Evolutionary conservation across 2,797 vertebrate species (phyloP), one percentile per base, ranked within the genome.

Genomic region (Dryobates pubescens): DNA sequence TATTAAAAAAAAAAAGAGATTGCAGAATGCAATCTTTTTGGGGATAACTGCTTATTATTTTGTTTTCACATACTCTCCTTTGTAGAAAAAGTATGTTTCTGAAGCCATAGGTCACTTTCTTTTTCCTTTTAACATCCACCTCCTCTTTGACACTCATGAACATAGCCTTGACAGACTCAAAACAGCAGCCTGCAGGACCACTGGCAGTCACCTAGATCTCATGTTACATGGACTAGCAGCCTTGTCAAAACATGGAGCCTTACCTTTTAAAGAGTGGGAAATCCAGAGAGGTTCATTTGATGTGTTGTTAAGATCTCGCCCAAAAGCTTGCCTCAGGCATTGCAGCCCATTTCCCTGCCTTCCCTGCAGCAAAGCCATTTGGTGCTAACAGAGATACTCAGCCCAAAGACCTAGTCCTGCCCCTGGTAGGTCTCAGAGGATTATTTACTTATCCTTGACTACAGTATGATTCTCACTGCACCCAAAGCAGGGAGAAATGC

Each of bases 1-100:
- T 74, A 61, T 85, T 88, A 67, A 53, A 29, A 57, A 61, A 30
- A 38, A 47, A 24, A 53, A 81, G 80, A 54, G 45, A 81, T 62
- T 82, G 58, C 15, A 76, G 13, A 92, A 51, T 51, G 73, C 65
- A 77, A 24, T 76, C 74, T 88, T 88, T 84, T 77, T 74, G 84
- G 92, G 94, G 94, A 95, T 95, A 90, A 89, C 4, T 45, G 0
- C 76, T 76, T 86, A 84, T 27, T 64, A 15, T 86, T 86, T 88
- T 76, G 8, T 77, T 82, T 92, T 82, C 2, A 1, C 4, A 18
- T 90, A 68, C 10, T 85, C 26, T 38, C 13, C 90, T 90, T 74
- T 65, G 17, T 43, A 87, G 69, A 58, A 57, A 74, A 85, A 64
- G 8, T 24, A 82, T 57, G 13, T 49, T 93, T 86, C 47, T 67